Evolutionary conservation across 2,113 vertebrate genomes (phyloP).

Genomic region (Lamprotornis superbus): DNA sequence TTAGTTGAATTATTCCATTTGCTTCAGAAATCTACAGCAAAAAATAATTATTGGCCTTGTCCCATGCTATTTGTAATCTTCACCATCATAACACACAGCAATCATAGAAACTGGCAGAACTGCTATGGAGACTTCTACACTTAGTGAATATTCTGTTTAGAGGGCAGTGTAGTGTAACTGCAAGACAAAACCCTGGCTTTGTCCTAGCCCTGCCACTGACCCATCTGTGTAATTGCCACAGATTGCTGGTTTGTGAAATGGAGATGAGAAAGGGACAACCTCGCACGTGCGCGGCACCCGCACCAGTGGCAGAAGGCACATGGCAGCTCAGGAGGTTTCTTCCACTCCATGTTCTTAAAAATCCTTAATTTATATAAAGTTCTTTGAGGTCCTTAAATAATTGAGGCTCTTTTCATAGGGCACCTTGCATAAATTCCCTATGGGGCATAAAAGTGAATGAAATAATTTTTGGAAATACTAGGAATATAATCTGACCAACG

Average conservation of each 20-base stretch:
- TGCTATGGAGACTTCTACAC: neutral
- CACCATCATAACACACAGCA: rapidly evolving
- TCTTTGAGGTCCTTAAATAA: neutral
- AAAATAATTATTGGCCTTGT: neutral
- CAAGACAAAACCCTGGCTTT: neutral
- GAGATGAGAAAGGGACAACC: neutral
- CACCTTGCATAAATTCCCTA: neutral
- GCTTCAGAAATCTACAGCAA: neutral
- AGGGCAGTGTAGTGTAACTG: neutral
- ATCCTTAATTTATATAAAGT: neutral
- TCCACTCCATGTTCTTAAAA: neutral
- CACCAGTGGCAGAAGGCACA: rapidly evolving
- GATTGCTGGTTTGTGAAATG: neutral
- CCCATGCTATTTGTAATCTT: neutral
- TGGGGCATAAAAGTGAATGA: neutral
- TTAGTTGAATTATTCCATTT: neutral
- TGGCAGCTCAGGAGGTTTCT: neutral
- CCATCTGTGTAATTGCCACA: neutral
- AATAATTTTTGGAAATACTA: neutral
- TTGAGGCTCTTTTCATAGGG: neutral
- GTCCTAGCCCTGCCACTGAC: neutral
- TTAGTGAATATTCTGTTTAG: neutral
- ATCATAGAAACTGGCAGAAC: neutral
- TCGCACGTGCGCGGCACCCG: rapidly evolving
- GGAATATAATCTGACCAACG: neutral